Percentiles rank a stretch among this genome's conserved stretches.
These are phyloP conservation scores for Maniola jurtina DNA, from an alignment of 1,140 invertebrate genomes.

Conservation along the genomic window DNA sequence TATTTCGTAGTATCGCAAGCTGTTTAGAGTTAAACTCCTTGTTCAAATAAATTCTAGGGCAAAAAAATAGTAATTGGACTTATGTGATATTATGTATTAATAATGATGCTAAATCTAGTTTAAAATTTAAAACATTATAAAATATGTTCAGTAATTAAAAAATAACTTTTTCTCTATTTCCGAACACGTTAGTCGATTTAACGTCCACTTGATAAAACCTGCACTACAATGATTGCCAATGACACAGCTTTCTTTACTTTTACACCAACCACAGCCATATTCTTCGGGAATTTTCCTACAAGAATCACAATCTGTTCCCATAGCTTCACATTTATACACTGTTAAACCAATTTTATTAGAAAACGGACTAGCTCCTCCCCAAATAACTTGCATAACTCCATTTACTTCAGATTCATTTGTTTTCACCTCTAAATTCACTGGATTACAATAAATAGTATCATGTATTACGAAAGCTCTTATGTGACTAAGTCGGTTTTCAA, in stretches of 20 bases:
- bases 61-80: too few species aligned
- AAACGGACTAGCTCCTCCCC: conserved; percentile 41
- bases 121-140: too few species aligned
- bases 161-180: conserved; percentile 1
- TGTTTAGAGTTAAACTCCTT: too few species aligned
- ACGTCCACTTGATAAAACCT: conserved; percentile 38
- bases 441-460: conserved; percentile 41
- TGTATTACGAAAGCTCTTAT: conserved; percentile 39
- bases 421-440: conserved; percentile 29
- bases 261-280: conserved; percentile 50
- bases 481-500: conserved; percentile 36
- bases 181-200: conserved; percentile 38
- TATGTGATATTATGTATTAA: too few species aligned
- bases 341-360: conserved; percentile 40
- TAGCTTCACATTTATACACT: conserved; percentile 39
- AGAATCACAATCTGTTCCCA: conserved; percentile 28
- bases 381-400: conserved; percentile 40
- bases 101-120: too few species aligned
- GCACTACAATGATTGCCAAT: conserved; percentile 37
- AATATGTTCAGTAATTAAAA: background rate
- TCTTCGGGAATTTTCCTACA: conserved; percentile 36
- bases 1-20: too few species aligned
- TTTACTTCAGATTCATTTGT: conserved; percentile 18
- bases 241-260: conserved; percentile 32
- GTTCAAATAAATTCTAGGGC: too few species aligned